A percentile compares a stretch with the other conserved stretches of the same genome.
Conservation (phyloP, 2,113 vertebrate species). For the Entelurus aequoreus region DNA sequence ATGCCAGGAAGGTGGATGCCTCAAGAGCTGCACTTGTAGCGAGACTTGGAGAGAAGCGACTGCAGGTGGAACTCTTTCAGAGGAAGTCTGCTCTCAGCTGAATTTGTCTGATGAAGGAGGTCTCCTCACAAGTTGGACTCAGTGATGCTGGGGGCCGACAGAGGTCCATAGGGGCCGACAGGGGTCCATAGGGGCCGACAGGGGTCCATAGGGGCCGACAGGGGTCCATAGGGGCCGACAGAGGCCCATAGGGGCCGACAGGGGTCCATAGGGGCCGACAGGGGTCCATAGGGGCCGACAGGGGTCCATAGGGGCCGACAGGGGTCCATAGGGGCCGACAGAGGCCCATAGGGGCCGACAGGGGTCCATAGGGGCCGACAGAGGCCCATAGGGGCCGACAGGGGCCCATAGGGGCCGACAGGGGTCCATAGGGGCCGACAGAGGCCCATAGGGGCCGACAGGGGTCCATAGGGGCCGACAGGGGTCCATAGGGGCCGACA, state of each 20-base stretch:
- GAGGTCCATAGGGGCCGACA: constrained; percentile 4
- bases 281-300: too few species aligned
- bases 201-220: constrained; percentile 5
- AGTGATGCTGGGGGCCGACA: constrained; percentile 15
- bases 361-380: constrained; percentile 5
- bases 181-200: constrained; percentile 5
- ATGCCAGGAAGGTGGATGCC: constrained; percentile 14
- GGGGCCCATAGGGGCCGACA: constrained; percentile 3
- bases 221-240: background rate
- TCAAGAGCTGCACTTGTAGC: constrained; percentile 5
- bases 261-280: too few species aligned
- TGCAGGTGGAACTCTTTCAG: background rate
- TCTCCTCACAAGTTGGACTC: background rate
- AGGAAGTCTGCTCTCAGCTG: background rate
- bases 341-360: constrained; percentile 3
- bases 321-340: too few species aligned
- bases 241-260: too few species aligned
- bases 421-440: background rate
- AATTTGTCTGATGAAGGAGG: background rate
- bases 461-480: too few species aligned
- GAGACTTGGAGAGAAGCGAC: background rate
- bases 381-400: constrained; percentile 2
- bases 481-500: too few species aligned
- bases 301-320: too few species aligned
- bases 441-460: too few species aligned